Evolutionary conservation across 92 coral and sea anemone genomes (phyloP), one percentile per base, ranked within the genome.

Genomic region (Porites divaricata): DNA sequence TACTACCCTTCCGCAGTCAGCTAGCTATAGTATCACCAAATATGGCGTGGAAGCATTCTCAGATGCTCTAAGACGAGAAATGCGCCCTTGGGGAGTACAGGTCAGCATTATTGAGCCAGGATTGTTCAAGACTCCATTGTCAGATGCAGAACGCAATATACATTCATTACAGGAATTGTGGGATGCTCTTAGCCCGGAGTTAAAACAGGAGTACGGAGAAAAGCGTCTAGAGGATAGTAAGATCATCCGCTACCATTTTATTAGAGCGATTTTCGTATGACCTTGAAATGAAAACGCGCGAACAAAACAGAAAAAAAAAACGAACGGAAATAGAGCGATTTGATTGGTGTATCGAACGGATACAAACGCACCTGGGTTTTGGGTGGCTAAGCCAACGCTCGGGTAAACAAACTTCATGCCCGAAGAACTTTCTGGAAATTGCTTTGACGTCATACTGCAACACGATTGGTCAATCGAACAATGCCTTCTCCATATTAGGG

Each of bases 11-110:
- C 79, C 86, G 21, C 74, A 75, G n/a, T 19, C 88, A 35, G 76
- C 92, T 0, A 73, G 86, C 59, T 93, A 93, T 49, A 81, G 87
- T 45, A 23, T 85, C 72, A 86, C 79, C 64, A 93, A 93, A 50
- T 93, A 84, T 79, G 96, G 92, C 13, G 94, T 93, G 45, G 90
- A 93, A 63, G 96, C 92, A 26, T 93, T 93, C 67, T 90, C 94
- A 0, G 96, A 93, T 81, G 96, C 92, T 17, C 71, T 93, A 68
- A 89, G 96, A 65, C 87, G 89, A 3, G 96, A 93, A 81, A 79
- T 93, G 86, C 77, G 82, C 63, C 87, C 87, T 24, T 93, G 91
- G 88, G 90, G 79, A n/a, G 76, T 93, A n/a, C 72, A 24, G 71
- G 89, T 90, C 78, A 71, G 84, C 72, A 84, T 90, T 17, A 73